Evolutionary conservation across 2,888 invertebrate species (phyloP), one percentile per base, ranked within the genome.

Genomic region (Drosophila paramelanica): DNA sequence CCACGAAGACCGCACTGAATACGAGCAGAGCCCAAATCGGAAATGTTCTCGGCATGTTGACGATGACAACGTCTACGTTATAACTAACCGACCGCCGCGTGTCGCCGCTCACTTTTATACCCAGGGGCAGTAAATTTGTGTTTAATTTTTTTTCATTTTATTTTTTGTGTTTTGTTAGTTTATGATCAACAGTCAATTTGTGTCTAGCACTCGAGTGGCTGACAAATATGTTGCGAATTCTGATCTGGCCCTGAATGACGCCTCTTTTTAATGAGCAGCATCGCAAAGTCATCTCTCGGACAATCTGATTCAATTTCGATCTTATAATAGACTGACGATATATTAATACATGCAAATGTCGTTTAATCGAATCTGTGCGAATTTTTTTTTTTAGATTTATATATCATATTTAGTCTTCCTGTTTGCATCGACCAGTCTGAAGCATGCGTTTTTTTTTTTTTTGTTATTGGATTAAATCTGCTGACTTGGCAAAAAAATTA

Each of bases 21-120:
- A 70, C 25, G 25, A 88, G 53, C 52, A 83, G 60, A 33, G 57
- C 76, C 69, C 67, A 69, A 71, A 83, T 73, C 41, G 61, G 55
- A 61, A 66, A 73, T 46, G 77, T 80, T 86, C 81, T 83, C 62
- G 77, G 46, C 81, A 78, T 67, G 6, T 49, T 69, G 52, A 23
- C 68, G 50, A 45, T 62, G 67, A 38, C 62, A 61, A 49, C 65
- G 58, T 60, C 25, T 41, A 68, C 67, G 47, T 77, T 60, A 64
- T 59, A 41, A 78, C 75, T 76, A 74, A 73, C 57, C 60, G 45
- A 67, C 55, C 65, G 82, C 67, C 70, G 66, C 67, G 65, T 59
- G 31, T 55, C 31, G 38, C 14, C 58, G 52, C 57, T 67, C 50
- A 58, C 83, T 86, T 83, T 80, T 83, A 83, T 83, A 83, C 51